Evolutionary conservation across 2,113 vertebrate species (phyloP).

Genomic region (Willisornis vidua): DNA sequence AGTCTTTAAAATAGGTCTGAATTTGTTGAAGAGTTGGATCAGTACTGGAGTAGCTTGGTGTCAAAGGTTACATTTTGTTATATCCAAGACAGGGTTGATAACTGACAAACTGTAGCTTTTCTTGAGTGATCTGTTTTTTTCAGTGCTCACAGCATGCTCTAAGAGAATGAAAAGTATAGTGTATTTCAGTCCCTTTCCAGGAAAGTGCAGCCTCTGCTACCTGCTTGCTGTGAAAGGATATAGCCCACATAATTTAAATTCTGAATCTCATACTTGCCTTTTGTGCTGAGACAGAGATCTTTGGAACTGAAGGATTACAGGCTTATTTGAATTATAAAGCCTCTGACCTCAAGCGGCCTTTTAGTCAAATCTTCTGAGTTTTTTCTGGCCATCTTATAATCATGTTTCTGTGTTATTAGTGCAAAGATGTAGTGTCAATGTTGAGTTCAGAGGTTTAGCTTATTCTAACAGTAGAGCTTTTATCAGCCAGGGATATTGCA

Average conservation of each 20-base stretch:
- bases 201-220: background rate
- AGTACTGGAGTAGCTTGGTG: background rate
- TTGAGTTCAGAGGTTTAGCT: background rate
- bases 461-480: background rate
- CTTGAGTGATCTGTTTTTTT: background rate
- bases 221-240: background rate
- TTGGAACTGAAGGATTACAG: conserved; percentile 10
- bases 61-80: conserved; percentile 1
- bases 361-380: background rate
- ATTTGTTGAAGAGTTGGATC: background rate
- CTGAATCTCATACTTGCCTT: background rate
- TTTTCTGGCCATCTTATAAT: background rate
- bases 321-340: conserved; percentile 36
- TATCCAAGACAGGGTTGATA: background rate
- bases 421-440: background rate
- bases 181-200: background rate
- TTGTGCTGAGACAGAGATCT: background rate
- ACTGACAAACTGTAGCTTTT: background rate
- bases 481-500: background rate
- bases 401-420: background rate
- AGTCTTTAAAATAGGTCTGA: background rate
- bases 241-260: background rate
- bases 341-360: background rate
- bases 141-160: background rate
- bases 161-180: background rate